Evolutionary conservation across 2,797 vertebrate species (phyloP).

Genomic region (Coilia nasus): DNA sequence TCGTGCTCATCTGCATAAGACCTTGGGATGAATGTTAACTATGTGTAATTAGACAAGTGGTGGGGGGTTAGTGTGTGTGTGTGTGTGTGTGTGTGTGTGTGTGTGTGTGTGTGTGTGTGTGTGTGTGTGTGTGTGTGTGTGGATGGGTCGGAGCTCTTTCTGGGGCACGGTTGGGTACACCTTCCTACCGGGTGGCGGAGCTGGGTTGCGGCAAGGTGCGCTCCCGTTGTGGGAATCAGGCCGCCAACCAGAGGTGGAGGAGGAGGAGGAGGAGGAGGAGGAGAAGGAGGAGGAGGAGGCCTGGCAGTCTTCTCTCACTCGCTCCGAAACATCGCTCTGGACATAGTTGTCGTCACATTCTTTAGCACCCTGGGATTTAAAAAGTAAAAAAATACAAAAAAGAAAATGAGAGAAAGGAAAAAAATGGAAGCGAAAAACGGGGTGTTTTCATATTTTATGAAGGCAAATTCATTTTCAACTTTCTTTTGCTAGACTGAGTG

Average conservation of each 20-base stretch:
- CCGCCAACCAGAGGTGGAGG: background rate
- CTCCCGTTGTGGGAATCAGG: background rate
- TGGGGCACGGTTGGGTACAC: conserved; percentile 55
- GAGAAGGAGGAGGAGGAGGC: background rate
- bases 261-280: background rate
- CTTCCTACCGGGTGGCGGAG: conserved; percentile 64
- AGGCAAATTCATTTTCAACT: conserved; percentile 43
- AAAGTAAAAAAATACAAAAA: background rate
- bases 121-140: no score
- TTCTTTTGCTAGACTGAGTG: conserved; percentile 8
- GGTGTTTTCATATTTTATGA: conserved; percentile 53
- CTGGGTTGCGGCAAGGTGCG: conserved; percentile 14
- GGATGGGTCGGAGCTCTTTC: background rate
- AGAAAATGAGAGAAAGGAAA: conserved; percentile 40
- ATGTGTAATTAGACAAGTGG: conserved; percentile 84
- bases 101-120: no score
- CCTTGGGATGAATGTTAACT: conserved; percentile 86
- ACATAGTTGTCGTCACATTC: background rate
- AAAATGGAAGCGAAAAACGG: conserved; percentile 16
- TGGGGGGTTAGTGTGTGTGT: conserved; percentile 72
- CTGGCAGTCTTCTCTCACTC: background rate
- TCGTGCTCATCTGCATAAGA: conserved; percentile 83
- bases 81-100: conserved; percentile 51
- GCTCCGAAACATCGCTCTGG: conserved; percentile 50
- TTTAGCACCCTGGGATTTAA: background rate